Evolutionary conservation across 1,140 invertebrate genomes (phyloP), one percentile per base, ranked within the genome.

Genomic region (Drosophila pachea): DNA sequence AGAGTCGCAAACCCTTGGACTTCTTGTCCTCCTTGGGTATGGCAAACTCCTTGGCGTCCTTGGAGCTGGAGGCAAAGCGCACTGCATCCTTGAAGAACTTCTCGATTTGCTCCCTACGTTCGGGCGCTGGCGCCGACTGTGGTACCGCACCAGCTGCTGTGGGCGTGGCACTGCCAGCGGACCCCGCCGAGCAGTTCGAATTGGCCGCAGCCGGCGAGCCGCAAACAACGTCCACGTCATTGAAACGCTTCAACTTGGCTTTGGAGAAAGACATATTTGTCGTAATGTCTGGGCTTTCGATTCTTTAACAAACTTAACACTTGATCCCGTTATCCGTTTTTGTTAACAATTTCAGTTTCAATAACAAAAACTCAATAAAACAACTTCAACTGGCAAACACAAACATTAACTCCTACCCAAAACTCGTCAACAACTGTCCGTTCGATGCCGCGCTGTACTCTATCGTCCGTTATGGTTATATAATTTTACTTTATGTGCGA

Each of bases 71-170:
- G 0, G 87, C 86, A 35, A 86, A 86, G 31, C 83, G 74, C 5
- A 88, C 86, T 4, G 86, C 88, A 60, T 89, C 88, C 72, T 89
- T 89, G 16, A 89, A 88, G 65, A 89, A 89, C 66, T 89, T 89
- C 43, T 89, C 88, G 9, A 89, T 89, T 31, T 88, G 88, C 54
- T 89, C 88, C 49, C 88, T 89, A 9, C 88, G 81, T 55, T 89
- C 88, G 3, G 82, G 69, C 7, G 71, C 43, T 8, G 82, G 61
- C 4, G 58, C 38, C 6, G 56, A 33, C 40, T 43, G 40, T 7
- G 40, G 4, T 1, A 68, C 49, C 0, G 63, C 52, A 5, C 58
- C 43, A 6, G 77, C 60, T 5, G 74, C 49, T 33, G 83, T 76
- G 47, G 77, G 73, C 49, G 74, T 78, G 62, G 83, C 69, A 60